Conservation (phyloP, 2,888 invertebrate species). For the Galeopsomyia nigrocyanea region DNA sequence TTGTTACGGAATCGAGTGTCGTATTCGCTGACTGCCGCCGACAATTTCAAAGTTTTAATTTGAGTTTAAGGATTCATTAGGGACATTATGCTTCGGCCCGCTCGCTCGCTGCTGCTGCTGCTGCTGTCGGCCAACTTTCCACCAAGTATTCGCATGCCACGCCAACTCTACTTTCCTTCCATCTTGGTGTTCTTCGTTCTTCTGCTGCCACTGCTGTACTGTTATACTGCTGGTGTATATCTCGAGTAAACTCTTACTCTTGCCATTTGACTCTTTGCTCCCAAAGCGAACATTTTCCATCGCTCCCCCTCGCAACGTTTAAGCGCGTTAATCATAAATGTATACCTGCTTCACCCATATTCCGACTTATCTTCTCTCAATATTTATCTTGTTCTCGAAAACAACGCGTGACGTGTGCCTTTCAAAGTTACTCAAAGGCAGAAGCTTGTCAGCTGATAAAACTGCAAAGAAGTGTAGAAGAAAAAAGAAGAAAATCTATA, state of each 20-base stretch:
- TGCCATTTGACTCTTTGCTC: neutral
- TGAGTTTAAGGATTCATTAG: constrained; percentile 60
- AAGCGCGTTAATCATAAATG: constrained; percentile 23
- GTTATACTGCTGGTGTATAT: neutral
- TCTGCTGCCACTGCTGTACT: neutral
- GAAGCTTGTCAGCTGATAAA: neutral
- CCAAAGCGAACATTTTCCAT: constrained; percentile 6
- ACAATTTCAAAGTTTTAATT: constrained; percentile 67
- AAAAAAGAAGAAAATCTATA: neutral
- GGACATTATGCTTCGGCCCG: constrained; percentile 51
- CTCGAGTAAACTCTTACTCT: constrained; percentile 15
- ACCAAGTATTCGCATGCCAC: constrained; percentile 11
- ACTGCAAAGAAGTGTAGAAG: neutral
- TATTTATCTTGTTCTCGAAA: neutral
- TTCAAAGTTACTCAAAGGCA: neutral
- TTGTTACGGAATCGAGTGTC: constrained; percentile 60
- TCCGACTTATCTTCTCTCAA: constrained; percentile 1
- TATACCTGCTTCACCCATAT: constrained; percentile 31
- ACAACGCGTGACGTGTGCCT: neutral
- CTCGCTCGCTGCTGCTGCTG: constrained; percentile 33
- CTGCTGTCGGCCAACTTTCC: neutral
- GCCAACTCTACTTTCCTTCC: constrained; percentile 1
- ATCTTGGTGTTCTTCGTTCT: neutral
- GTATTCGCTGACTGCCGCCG: constrained; percentile 56
- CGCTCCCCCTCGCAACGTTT: constrained; percentile 3